Evolutionary conservation across 2,113 vertebrate species (phyloP).

Genomic region (Fulica atra): DNA sequence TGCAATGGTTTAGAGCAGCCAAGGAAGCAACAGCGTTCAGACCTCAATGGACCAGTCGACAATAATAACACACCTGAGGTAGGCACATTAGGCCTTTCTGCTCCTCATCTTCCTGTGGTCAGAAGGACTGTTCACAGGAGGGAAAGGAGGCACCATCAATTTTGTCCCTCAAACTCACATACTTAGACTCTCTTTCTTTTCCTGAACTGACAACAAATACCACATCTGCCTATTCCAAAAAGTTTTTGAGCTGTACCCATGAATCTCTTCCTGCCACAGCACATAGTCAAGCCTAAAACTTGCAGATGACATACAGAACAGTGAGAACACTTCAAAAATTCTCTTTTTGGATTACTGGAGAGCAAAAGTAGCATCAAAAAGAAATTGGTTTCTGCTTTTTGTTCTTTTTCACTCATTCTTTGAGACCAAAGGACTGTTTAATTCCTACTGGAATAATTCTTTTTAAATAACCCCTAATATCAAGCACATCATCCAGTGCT

Average conservation of each 20-base stretch:
- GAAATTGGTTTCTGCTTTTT: neutral
- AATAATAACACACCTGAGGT: conserved; percentile 95
- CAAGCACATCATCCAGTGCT: neutral
- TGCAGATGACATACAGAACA: neutral
- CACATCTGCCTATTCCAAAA: neutral
- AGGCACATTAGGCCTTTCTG: neutral
- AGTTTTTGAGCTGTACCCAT: neutral
- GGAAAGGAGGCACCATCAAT: neutral
- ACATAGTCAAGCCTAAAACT: neutral
- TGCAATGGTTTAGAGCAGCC: conserved; percentile 89
- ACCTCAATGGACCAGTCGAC: conserved; percentile 92
- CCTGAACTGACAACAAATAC: neutral
- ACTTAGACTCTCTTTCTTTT: neutral
- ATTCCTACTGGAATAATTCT: neutral
- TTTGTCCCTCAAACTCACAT: neutral
- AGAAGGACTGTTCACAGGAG: neutral
- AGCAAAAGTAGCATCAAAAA: neutral
- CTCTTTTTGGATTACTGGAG: neutral
- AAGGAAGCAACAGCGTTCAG: conserved; percentile 94
- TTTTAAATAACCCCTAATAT: neutral
- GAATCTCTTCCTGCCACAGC: neutral
- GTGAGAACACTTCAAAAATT: neutral
- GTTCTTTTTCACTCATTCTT: neutral
- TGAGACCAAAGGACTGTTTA: neutral
- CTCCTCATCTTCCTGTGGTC: neutral